These are phyloP conservation scores for Stichodactyla mertensii DNA, from an alignment of 64 coral and sea anemone genomes.

Conservation along the genomic window DNA sequence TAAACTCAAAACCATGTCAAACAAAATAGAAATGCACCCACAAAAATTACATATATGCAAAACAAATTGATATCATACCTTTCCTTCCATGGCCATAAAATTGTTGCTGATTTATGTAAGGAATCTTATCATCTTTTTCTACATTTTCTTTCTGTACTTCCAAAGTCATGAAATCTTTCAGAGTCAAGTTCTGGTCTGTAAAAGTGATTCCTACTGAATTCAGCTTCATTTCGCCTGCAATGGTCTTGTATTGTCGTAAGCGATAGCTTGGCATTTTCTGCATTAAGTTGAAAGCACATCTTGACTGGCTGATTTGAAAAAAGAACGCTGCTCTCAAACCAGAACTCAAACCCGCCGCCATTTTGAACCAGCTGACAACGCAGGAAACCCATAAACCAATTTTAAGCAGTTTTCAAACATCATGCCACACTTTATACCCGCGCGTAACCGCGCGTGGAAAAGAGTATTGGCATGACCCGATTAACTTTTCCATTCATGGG, in stretches of 20 bases:
- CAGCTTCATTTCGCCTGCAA: background rate
- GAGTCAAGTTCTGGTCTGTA: background rate
- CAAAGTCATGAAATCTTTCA: background rate
- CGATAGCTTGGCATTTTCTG: background rate
- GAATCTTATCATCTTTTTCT: background rate
- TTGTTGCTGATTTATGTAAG: background rate
- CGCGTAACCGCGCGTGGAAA: too few species aligned
- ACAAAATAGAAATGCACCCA: too few species aligned
- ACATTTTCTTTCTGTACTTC: background rate
- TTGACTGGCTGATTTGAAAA: background rate
- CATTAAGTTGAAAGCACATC: background rate
- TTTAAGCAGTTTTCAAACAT: too few species aligned
- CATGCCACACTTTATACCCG: too few species aligned
- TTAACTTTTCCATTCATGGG: too few species aligned
- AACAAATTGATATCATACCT: background rate
- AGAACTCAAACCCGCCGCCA: background rate
- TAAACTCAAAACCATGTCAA: too few species aligned
- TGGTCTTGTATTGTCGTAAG: background rate
- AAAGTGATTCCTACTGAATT: background rate
- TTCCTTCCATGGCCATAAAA: background rate
- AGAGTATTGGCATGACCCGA: too few species aligned
- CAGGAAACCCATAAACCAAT: background rate
- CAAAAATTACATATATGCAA: too few species aligned
- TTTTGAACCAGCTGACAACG: background rate
- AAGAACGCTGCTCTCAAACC: background rate